Evolutionary conservation across 2,113 vertebrate genomes (phyloP), one percentile per base, ranked within the genome.

Genomic region (Nipponia nippon): DNA sequence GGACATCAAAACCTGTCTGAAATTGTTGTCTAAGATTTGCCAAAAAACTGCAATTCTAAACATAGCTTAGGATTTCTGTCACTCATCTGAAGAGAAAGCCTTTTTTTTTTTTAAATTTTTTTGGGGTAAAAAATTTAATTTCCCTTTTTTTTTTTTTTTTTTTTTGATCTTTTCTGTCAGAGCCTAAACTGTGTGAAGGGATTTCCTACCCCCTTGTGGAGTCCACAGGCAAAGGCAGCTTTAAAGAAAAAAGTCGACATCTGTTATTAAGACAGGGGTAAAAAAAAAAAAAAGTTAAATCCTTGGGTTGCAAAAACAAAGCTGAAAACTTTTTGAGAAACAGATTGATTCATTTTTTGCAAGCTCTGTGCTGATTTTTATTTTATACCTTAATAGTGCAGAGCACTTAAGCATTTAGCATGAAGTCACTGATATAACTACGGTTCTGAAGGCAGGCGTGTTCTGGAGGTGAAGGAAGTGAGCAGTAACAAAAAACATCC

Each of bases 141-240:
- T n/a, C n/a, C n/a, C n/a, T n/a, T n/a, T n/a, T n/a, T n/a, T n/a
- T n/a, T n/a, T n/a, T n/a, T n/a, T n/a, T 52, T 50, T 58, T 63
- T 30, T 7, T 85, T 83, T 80, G 4, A 40, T 56, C 4, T 42
- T 80, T 77, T 72, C 30, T 65, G 26, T 69, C 40, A 49, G 30
- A 83, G 15, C 13, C 34, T 42, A 44, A 85, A 61, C 17, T 23
- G 7, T 58, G 15, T 82, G 82, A 61, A 84, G 76, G 52, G 40
- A 59, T 85, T 91, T 94, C 58, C 84, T 83, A 72, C 84, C 84
- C 71, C 65, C 96, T 96, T 79, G 87, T 95, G 91, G 89, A 93
- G 12, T 21, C 16, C 13, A 36, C 19, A 67, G 26, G 94, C 40
- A 96, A 94, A 62, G 50, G 22, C 93, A 95, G 26, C 34, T 90